Evolutionary conservation across 2,797 vertebrate species (phyloP), one percentile per base, ranked within the genome.

Genomic region (Acanthurus lineatus): DNA sequence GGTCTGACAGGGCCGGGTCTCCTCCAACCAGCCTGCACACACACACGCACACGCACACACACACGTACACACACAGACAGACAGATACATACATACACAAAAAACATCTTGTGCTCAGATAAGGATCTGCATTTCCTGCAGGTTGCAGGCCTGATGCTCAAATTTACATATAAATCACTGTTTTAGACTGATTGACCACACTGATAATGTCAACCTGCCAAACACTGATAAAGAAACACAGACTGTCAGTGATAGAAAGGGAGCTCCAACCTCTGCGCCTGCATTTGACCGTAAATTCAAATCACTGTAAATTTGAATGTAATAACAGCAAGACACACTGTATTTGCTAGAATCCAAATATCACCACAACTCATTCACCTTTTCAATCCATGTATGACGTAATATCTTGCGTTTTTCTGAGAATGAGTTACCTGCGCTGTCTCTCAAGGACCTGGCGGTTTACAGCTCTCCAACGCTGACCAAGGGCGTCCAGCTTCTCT

Each of bases 401-500:
- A 28, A 25, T 48, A 66, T 56, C 62, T 40, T 19, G 14, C 42
- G 19, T 32, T 56, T 73, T 77, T 76, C 40, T 19, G 10, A 52
- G 38, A 14, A 70, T 51, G 74, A 3, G 3, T 42, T 95, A 99
- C 98, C 97, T 97, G 88, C 86, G 94, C 52, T 95, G 95, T 76
- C 96, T 94, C 2, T 96, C 96, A 76, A 94, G 89, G 66, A 97
- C 92, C 72, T 96, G 95, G 0, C 70, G 56, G 1, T 91, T 88
- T 49, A 97, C 78, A 2, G 81, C 85, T 75, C 89, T 94, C 96
- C 97, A 99, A 44, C 97, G 96, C 22, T 95, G 95, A 64, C 95
- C 94, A 53, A 99, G 82, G 32, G 74, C 86, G 1, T 93, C 86
- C 64, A 99, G 93, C 85, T 98, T 98, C 77, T 98, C 97, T 85